Evolutionary conservation across 2,888 invertebrate species (phyloP).

Genomic region (Vesta saturnalis): DNA sequence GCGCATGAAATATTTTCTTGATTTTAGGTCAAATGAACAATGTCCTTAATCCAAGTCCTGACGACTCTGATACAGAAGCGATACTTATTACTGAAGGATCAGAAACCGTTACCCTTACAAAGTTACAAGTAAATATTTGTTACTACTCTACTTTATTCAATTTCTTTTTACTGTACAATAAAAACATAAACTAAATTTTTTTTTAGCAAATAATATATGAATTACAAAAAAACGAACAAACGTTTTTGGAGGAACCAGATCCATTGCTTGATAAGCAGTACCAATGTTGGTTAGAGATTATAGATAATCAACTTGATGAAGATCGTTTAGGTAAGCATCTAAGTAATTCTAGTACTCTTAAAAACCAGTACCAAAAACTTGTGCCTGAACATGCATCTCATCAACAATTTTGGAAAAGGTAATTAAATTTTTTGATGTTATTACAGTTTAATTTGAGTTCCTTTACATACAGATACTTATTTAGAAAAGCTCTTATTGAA

Average conservation of each 20-base stretch:
- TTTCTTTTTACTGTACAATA: no score
- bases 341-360: conserved; percentile 64
- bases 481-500: conserved; percentile 81
- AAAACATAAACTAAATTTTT: no score
- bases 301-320: conserved; percentile 66
- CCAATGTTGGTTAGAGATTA: conserved; percentile 69
- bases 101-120: conserved; percentile 73
- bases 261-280: conserved; percentile 65
- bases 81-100: conserved; percentile 72
- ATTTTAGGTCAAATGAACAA: conserved; percentile 73
- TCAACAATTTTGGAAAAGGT: conserved; percentile 83
- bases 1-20: no score
- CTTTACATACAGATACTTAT: conserved; percentile 70
- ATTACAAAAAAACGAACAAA: conserved; percentile 76
- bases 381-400: conserved; percentile 78
- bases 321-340: conserved; percentile 71
- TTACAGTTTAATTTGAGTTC: conserved; percentile 11
- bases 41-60: conserved; percentile 73
- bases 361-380: conserved; percentile 65
- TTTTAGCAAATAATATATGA: conserved; percentile 75
- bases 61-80: conserved; percentile 77
- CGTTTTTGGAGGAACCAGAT: conserved; percentile 76
- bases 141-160: neutral
- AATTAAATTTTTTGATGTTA: neutral
- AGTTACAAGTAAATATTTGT: conserved; percentile 61